Evolutionary conservation across 2,888 invertebrate species (phyloP), one percentile per base, ranked within the genome.

Genomic region (Cerastis leucographa): DNA sequence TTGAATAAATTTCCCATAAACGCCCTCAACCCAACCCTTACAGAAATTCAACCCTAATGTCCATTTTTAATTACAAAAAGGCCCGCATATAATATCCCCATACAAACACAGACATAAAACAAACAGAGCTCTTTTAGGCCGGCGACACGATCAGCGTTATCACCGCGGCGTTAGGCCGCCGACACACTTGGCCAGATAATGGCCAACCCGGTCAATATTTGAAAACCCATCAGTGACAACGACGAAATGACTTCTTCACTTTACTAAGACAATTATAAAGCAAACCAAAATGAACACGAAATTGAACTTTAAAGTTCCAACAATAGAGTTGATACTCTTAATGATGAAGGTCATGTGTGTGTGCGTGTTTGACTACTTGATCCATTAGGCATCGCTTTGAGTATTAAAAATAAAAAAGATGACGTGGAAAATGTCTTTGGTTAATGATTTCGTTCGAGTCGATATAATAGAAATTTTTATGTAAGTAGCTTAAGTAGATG

Each of bases 121-220:
- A 94, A 95, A 95, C 93, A 92, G 81, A 89, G 90, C 87, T 87
- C 91, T 93, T 92, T 92, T 92, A 92, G 92, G 92, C 89, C 89
- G 94, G 93, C 94, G 94, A 91, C 94, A 90, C 90, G 91, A 71
- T 81, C 81, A 83, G 80, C 91, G 91, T 94, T 95, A 95, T 96
- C 95, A 94, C 91, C 92, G 91, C 88, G 81, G 83, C 77, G 91
- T 89, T 90, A 87, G 90, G 89, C 90, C 92, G 89, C 91, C 92
- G 90, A 91, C 93, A 93, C 93, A 92, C 94, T 93, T 90, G 91
- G 91, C 90, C 88, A 93, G 95, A 96, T 96, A 96, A 96, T 95
- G 93, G 94, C 89, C 90, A 89, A 90, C 89, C 90, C 92, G 91
- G 96, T 96, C 95, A 96, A 96, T 96, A 96, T 96, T 96, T 96